phyloP scores from a whole-genome alignment of 2,888 invertebrate genomes.

The Strigamia transsilvanica region DNA sequence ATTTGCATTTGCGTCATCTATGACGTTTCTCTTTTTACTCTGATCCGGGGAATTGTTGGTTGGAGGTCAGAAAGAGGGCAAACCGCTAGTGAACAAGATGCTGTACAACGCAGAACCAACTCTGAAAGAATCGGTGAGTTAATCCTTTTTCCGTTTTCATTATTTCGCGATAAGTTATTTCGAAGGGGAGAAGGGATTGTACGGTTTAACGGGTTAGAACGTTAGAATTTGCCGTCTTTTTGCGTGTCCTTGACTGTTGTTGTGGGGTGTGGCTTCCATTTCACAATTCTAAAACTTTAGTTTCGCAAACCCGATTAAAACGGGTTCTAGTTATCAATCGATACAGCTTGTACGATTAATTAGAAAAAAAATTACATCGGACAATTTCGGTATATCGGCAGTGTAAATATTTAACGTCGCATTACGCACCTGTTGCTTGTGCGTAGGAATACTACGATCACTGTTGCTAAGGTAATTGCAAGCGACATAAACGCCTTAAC shows the following conservation, averaged over 20 bases:
- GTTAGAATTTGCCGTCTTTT: no score
- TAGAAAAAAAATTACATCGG: neutral
- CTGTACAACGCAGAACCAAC: neutral
- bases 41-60: neutral
- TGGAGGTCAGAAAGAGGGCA: slow-evolving; percentile 14
- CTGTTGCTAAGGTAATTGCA: neutral
- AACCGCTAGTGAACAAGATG: neutral
- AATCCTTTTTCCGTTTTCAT: neutral
- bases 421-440: neutral
- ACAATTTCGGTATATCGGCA: neutral
- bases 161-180: no score
- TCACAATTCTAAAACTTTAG: no score
- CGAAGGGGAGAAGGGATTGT: no score
- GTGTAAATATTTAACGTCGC: neutral
- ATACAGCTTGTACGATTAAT: no score
- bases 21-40: neutral
- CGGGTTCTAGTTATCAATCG: no score
- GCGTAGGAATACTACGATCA: neutral
- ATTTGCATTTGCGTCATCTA: slow-evolving; percentile 1
- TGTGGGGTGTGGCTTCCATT: no score
- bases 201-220: no score
- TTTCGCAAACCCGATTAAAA: no score
- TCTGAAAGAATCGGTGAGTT: neutral
- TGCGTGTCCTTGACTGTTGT: no score
- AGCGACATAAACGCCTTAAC: neutral